Base-by-base conservation (phyloP, 2,888 invertebrate species). In the Pandemis heparana region DNA sequence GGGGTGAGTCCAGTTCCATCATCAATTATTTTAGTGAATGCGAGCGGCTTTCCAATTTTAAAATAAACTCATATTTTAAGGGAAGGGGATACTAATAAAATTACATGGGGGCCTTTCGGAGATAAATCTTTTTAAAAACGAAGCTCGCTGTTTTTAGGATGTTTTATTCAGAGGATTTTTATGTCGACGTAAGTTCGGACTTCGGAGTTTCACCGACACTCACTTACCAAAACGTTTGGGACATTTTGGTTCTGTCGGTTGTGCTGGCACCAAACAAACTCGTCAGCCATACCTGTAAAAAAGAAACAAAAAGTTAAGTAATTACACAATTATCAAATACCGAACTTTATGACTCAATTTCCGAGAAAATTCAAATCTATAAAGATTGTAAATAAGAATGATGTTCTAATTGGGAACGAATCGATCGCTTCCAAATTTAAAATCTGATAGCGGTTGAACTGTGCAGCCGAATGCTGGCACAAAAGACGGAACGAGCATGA, bases 401-500 rank as follows among this genome's bases (percentile, higher is more conserved):
- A 56, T 68, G 48, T 74, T 70, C 74, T 74, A 74, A 74, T 74
- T 74, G 74, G 74, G 74, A 74, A 74, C 82, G 83, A 87, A 91
- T 89, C 89, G 89, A 91, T 90, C 87, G 86, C 88, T 92, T 92
- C 92, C 88, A 91, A 91, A 90, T 91, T 92, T 87, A 90, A 92
- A 92, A 92, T 91, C 90, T 87, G 92, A 92, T 93, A 91, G 86
- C 86, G 79, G 77, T 80, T 79, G 87, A 80, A 66, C 71, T 72
- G 72, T 68, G 87, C 89, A 87, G 85, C 88, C 86, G 89, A 88
- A 89, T 87, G 87, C 82, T 78, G 82, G 86, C 87, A 92, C 91
- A 92, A 92, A 91, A 89, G 91, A 91, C 90, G 89, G 90, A 91
- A 88, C 87, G 89, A 91, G 91, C 92, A 94, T 94, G 94, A 94